These are phyloP conservation scores for Cryptotermes secundus DNA, from an alignment of 1,140 invertebrate genomes.

Conservation along the genomic window DNA sequence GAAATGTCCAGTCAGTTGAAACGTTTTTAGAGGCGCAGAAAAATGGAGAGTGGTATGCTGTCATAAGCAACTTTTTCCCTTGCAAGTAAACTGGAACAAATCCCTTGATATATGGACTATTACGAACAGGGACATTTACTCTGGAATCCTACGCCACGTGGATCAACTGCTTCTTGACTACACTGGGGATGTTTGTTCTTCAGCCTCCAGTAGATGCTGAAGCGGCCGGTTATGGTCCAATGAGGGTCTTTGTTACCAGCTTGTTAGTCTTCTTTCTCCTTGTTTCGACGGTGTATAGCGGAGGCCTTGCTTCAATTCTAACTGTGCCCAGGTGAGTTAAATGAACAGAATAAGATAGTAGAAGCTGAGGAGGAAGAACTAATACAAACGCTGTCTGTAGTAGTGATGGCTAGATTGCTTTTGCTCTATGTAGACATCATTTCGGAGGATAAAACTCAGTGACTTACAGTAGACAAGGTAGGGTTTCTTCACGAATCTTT, in stretches of 20 bases:
- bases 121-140: not conserved
- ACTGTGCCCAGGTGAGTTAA: not conserved
- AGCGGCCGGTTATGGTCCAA: not conserved
- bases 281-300: not conserved
- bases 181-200: not conserved
- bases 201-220: not conserved
- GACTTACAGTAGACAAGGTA: no score
- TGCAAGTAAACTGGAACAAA: not conserved
- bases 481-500: no score
- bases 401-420: no score
- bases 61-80: not conserved
- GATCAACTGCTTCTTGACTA: not conserved
- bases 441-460: no score
- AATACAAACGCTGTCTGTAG: no score
- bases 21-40: not conserved
- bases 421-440: no score
- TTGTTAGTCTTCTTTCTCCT: not conserved
- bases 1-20: no score
- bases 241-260: not conserved
- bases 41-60: not conserved
- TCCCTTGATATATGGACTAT: no score
- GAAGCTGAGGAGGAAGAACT: no score
- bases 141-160: not conserved
- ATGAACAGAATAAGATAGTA: no score
- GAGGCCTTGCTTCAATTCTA: not conserved